Percentiles rank a stretch among this genome's conserved stretches.
Evolutionary conservation across 1,140 invertebrate species (phyloP).

Genomic region (Bombus cullumanus): DNA sequence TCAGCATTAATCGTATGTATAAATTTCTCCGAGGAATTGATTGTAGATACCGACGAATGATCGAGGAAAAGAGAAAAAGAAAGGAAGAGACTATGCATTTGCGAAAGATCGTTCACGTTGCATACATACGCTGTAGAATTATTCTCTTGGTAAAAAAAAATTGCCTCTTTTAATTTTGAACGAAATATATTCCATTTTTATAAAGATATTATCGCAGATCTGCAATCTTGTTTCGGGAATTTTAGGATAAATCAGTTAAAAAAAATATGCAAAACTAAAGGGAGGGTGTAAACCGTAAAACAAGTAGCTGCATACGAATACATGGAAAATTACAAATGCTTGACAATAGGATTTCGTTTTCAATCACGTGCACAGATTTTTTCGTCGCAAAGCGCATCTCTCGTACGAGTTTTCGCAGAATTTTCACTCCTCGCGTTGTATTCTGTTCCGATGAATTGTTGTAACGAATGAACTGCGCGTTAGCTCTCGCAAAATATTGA

Average conservation of each 20-base stretch:
- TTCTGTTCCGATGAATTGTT: neutral
- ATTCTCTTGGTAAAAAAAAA: neutral
- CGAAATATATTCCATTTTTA: too few relatives aligned
- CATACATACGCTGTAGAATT: neutral
- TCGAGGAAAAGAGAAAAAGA: too few relatives aligned
- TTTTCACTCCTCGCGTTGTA: neutral
- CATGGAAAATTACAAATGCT: slow-evolving; percentile 15
- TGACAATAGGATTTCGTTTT: slow-evolving; percentile 19
- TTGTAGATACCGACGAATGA: fast-evolving
- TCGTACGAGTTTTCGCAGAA: neutral
- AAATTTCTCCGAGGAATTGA: too few relatives aligned
- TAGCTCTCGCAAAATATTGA: neutral
- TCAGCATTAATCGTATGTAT: too few relatives aligned
- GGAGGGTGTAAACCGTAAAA: neutral
- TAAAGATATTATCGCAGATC: neutral
- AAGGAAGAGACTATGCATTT: too few relatives aligned
- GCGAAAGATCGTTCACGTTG: too few relatives aligned
- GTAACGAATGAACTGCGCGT: neutral
- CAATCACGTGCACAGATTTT: neutral
- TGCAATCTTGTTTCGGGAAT: neutral
- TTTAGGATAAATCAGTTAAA: neutral
- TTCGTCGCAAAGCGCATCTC: neutral
- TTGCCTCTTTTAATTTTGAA: neutral
- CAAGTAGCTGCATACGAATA: neutral
- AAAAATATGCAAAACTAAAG: neutral